Base-by-base conservation (phyloP, 2,113 vertebrate genomes). In the Varanus salvator region DNA sequence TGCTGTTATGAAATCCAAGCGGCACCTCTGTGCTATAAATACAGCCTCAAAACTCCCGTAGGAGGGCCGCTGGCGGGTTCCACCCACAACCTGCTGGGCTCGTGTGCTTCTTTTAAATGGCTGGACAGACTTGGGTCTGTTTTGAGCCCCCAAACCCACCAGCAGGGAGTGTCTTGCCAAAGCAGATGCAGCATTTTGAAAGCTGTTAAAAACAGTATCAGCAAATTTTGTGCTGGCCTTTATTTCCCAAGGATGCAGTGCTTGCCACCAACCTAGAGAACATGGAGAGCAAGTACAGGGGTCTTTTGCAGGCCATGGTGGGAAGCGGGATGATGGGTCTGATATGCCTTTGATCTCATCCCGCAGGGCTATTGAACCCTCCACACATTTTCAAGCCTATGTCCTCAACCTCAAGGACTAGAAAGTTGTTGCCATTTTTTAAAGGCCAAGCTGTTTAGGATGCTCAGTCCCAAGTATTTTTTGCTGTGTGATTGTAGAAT, bases 41-140 rank as follows among this genome's bases (percentile, higher is more conserved):
- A 86, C 87, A 80, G 4, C 0, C 2, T 68, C n/a, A 0, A 2
- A 0, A 64, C 52, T 64, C 31, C 87, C 17, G 0, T 0, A 1
- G 69, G 87, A 38, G 27, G 48, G 85, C 60, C 15, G 14, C 15
- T 29, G 66, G 27, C 50, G 74, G 84, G 1, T 71, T 31, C 69
- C n/a, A 21, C 25, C 25, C 8, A 0, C 52, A 60, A 68, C 21
- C 83, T 85, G 52, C 0, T 0, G 0, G n/a, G 34, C 44, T 27
- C 21, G 0, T 52, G 11, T 12, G 34, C 11, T 1, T 23, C 80
- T 54, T 19, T 14, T n/a, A 50, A 21, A 69, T 3, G 84, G 52
- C 2, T 21, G 17, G 27, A 8, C 29, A 9, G 8, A 80, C 4
- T 19, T 44, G 38, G 38, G 38, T 44, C 38, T 44, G 38, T 44